Percentiles rank a stretch among this genome's conserved stretches.
Conservation (phyloP, 2,113 vertebrate genomes). For the Barnardius zonarius region DNA sequence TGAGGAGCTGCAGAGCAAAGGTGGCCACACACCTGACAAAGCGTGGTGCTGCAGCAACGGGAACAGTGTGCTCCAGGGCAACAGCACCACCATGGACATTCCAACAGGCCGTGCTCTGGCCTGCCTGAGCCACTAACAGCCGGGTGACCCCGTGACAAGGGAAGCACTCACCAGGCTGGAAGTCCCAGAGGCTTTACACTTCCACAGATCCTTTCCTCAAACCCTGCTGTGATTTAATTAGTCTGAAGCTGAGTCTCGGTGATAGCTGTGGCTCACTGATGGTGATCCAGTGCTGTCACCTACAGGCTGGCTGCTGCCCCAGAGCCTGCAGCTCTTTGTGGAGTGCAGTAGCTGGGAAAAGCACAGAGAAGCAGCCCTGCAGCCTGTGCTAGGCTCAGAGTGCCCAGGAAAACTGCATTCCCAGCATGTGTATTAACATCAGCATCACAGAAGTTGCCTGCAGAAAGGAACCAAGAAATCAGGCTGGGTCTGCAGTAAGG, state of each 20-base stretch:
- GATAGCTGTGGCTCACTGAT: background rate
- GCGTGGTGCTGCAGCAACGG: accelerated
- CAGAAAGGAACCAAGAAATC: background rate
- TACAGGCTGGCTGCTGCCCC: background rate
- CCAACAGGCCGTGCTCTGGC: background rate
- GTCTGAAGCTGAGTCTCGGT: background rate
- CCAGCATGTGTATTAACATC: background rate
- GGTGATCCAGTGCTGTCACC: constrained; percentile 61
- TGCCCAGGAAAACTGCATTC: background rate
- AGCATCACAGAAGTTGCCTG: background rate
- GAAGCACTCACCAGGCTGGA: background rate
- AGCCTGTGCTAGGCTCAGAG: background rate
- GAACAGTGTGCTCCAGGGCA: background rate
- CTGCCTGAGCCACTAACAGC: background rate
- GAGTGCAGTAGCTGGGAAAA: background rate
- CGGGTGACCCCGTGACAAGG: background rate
- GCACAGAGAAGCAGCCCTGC: constrained; percentile 24
- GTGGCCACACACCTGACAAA: background rate
- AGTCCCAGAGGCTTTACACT: background rate
- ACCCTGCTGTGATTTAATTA: background rate
- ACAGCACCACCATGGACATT: accelerated
- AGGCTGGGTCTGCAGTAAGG: background rate
- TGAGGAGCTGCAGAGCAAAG: background rate
- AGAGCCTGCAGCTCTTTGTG: background rate
- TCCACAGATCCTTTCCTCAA: background rate